Evolutionary conservation across 2,113 vertebrate genomes (phyloP), one percentile per base, ranked within the genome.

Genomic region (Callaeas wilsoni): DNA sequence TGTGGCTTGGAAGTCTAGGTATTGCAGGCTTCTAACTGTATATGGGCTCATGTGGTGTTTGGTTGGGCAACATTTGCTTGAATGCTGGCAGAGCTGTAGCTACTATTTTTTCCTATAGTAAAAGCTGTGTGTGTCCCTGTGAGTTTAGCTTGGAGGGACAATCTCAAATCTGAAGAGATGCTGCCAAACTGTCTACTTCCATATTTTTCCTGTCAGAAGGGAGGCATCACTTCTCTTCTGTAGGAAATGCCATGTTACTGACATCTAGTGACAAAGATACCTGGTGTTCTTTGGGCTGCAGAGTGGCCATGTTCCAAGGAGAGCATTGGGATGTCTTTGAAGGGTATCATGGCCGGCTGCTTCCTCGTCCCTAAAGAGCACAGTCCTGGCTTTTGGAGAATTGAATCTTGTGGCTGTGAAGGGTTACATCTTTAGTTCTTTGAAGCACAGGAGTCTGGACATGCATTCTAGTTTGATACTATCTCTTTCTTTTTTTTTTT

Each of bases 221-320:
- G 18, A 89, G 49, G 20, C 63, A 95, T 95, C 47, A 6, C 17
- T 89, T 33, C 15, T 90, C 7, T 47, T 83, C 50, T 67, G 42
- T 74, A 37, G 55, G 39, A 76, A 92, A 44, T 80, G 68, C 84
- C 79, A 55, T 90, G 42, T 90, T 95, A 64, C 71, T 96, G 96
- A 96, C 94, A 96, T 94, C 91, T 96, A 94, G 85, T 95, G 93
- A 94, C 92, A 94, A 10, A 80, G 90, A 26, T 59, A 88, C 76
- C 78, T 89, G 50, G 15, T 1, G 2, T 74, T 65, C 27, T 83
- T 63, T 47, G 50, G 39, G 47, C 52, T 90, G 60, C 37, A 25
- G 16, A 41, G 41, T 63, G 59, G 39, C 85, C 10, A 0, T 74
- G 12, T 80, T 87, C 37, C 44, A 63, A 50, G 42, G 76, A 33